Evolutionary conservation across 1,140 invertebrate species (phyloP).

Genomic region (Drosophila truncata): DNA sequence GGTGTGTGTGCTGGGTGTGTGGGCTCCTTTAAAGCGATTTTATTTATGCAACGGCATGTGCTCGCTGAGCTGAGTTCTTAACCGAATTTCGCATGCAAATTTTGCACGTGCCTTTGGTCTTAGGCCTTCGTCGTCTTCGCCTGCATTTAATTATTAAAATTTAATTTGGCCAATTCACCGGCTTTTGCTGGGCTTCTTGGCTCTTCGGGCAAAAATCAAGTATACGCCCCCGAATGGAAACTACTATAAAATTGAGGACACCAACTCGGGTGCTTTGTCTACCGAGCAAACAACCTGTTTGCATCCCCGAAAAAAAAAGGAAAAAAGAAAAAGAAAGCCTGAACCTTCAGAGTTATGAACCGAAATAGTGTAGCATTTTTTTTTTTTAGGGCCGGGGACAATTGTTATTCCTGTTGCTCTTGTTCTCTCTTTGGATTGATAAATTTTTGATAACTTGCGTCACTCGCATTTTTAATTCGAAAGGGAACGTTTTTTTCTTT

Average conservation of each 20-base stretch:
- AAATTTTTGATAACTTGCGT: constrained; percentile 80
- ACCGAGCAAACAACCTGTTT: constrained; percentile 56
- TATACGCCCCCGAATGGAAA: constrained; percentile 21
- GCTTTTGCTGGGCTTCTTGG: not conserved
- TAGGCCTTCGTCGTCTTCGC: constrained; percentile 34
- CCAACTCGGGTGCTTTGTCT: constrained; percentile 26
- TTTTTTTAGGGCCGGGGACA: constrained; percentile 10
- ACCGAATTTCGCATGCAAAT: constrained; percentile 81
- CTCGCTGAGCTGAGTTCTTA: constrained; percentile 64
- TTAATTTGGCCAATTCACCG: constrained; percentile 79
- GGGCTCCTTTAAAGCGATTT: constrained; percentile 68
- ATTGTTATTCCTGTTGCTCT: constrained; percentile 52
- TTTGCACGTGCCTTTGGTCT: constrained; percentile 68
- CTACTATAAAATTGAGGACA: constrained; percentile 25
- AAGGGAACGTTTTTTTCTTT: constrained; percentile 4
- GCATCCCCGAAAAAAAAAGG: constrained; percentile 18
- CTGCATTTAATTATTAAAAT: constrained; percentile 83
- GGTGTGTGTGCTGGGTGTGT: not conserved
- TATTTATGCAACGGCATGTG: constrained; percentile 82
- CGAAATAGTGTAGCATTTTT: constrained; percentile 31
- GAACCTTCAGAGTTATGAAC: constrained; percentile 23
- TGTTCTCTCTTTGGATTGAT: constrained; percentile 46
- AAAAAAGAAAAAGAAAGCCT: not conserved
- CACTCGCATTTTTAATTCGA: constrained; percentile 69
- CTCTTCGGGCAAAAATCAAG: constrained; percentile 11